A percentile compares a stretch with the other conserved stretches of the same genome.
Evolutionary conservation across 2,888 invertebrate genomes (phyloP).

Genomic region (Andricus curvator): DNA sequence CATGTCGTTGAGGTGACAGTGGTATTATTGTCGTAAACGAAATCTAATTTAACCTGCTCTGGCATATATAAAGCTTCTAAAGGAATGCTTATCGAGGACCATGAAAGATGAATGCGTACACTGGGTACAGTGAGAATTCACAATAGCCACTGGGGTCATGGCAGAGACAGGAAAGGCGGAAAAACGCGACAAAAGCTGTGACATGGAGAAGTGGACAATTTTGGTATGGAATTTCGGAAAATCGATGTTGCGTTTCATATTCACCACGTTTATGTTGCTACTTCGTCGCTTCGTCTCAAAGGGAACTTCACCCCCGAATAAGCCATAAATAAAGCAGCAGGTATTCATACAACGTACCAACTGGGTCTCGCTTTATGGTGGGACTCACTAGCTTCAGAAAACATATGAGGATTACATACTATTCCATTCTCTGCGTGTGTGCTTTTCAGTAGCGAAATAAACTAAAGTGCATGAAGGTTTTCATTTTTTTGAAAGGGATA

Average conservation of each 20-base stretch:
- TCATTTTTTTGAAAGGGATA: neutral
- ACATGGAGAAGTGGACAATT: conserved; percentile 47
- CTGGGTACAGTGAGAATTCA: conserved; percentile 18
- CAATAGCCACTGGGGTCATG: conserved; percentile 12
- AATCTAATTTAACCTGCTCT: conserved; percentile 28
- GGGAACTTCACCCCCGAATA: conserved; percentile 50
- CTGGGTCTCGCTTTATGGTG: conserved; percentile 53
- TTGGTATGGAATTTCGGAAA: conserved; percentile 43
- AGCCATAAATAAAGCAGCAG: conserved; percentile 65
- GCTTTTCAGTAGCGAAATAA: neutral
- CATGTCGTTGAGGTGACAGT: neutral
- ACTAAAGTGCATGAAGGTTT: conserved; percentile 11
- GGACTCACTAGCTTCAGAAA: conserved; percentile 18
- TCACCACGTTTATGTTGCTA: conserved; percentile 32
- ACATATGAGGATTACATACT: conserved; percentile 34
- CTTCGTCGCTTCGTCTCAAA: conserved; percentile 41
- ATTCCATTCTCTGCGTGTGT: neutral
- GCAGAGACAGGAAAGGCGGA: neutral
- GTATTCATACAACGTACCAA: conserved; percentile 62
- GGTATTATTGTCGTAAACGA: conserved; percentile 8
- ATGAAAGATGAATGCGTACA: conserved; percentile 34
- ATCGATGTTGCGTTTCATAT: conserved; percentile 41
- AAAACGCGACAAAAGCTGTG: conserved; percentile 18
- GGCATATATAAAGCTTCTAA: conserved; percentile 17
- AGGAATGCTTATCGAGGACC: conserved; percentile 24